Base-by-base conservation (phyloP, 2,888 invertebrate species). In the Scelioninae gen. 2 region DNA sequence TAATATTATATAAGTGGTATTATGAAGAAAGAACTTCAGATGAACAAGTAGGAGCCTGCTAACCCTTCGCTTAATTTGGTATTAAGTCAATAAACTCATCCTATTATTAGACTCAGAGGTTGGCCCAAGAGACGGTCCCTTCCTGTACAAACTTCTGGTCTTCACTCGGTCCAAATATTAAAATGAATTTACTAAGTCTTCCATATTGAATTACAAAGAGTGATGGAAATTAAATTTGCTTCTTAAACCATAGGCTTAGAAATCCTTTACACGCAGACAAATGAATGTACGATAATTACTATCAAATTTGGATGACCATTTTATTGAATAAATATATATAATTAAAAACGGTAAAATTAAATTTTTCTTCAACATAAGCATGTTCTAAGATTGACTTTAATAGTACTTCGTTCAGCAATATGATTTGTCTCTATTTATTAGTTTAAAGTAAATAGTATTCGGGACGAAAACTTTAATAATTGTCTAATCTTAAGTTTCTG, bases 1-100 rank as follows among this genome's bases (percentile, higher is more conserved):
- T 61, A 61, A 46, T 61, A 61, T 68, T 60, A 60, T 37, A 46
- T 69, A 61, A 69, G 39, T 52, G 45, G 45, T 33, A 43, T 52
- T 45, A 45, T 45, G 52, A 57, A 28, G n/a, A 58, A 43, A 58
- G 37, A 25, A 60, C 25, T 25, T 28, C 52, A 50, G 28, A 19
- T 9, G 16, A 15, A 43, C 41, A 35, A 52, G 43, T 13, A 45
- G 18, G 43, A 69, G 46, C 25, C 16, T 28, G 41, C 46, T 69
- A 69, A 69, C 61, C 61, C 69, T 69, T 61, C 55, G 46, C 37
- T 61, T 61, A 61, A 69, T 69, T 61, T 61, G 41, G 52, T 55
- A 69, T 69, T 69, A 69, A 69, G 61, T 69, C 69, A 61, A 61
- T 69, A 69, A 61, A 63, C 69, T 69, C 61, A 69, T 69, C 61